phyloP scores from a whole-genome alignment of 2,888 invertebrate genomes.

The Helicoverpa assulta region DNA sequence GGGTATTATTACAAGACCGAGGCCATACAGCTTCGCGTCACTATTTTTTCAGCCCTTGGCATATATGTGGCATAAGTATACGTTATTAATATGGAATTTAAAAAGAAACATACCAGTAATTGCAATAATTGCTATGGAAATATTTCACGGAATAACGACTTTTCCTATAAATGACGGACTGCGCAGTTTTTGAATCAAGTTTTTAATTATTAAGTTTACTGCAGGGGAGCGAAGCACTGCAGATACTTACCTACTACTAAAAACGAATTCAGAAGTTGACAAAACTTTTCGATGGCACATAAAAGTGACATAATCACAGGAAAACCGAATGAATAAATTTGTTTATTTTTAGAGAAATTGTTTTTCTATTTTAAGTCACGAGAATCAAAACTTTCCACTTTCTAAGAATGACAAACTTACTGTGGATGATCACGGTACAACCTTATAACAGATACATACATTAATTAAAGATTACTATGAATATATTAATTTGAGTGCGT shows the following conservation, averaged over 20 bases:
- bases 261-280: too few relatives aligned
- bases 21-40: slow-evolving; percentile 39
- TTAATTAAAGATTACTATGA: slow-evolving; percentile 51
- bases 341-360: slow-evolving; percentile 19
- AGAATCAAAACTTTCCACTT: slow-evolving; percentile 66
- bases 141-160: slow-evolving; percentile 28
- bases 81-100: slow-evolving; percentile 37
- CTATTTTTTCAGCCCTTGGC: slow-evolving; percentile 57
- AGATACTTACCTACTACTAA: not conserved
- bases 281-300: too few relatives aligned
- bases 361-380: slow-evolving; percentile 7
- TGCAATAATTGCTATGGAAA: slow-evolving; percentile 31
- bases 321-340: slow-evolving; percentile 18
- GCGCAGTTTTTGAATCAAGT: slow-evolving; percentile 5
- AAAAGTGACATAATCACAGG: not conserved
- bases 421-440: slow-evolving; percentile 35
- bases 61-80: slow-evolving; percentile 40
- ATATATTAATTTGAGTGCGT: slow-evolving; percentile 69
- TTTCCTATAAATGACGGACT: slow-evolving; percentile 24
- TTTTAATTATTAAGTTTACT: not conserved
- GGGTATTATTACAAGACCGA: slow-evolving; percentile 65
- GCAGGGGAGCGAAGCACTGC: not conserved
- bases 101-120: slow-evolving; percentile 27
- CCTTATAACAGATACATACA: slow-evolving; percentile 39
- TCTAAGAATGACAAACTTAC: slow-evolving; percentile 61